These are phyloP conservation scores for Petaurus breviceps DNA, from an alignment of 2,113 vertebrate genomes.

Conservation along the genomic window DNA sequence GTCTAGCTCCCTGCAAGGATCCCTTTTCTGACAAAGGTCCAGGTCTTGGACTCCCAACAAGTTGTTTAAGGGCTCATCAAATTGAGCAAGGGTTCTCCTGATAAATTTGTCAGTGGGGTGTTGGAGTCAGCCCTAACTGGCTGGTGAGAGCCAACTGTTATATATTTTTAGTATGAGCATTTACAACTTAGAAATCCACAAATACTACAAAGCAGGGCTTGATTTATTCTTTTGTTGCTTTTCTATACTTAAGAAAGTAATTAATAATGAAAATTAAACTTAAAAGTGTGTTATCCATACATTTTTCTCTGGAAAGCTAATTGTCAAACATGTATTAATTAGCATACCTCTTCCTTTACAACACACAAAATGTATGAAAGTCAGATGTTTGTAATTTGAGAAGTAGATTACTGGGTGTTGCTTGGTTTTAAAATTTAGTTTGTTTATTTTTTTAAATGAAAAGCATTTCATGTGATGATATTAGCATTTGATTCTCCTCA, in stretches of 20 bases:
- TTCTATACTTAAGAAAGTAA: background rate
- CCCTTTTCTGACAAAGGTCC: background rate
- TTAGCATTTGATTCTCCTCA: background rate
- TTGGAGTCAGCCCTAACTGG: background rate
- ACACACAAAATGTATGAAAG: background rate
- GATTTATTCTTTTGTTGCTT: background rate
- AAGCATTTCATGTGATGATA: background rate
- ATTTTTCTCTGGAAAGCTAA: background rate
- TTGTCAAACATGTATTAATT: background rate
- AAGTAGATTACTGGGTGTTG: background rate
- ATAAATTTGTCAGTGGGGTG: background rate
- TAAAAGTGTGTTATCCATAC: background rate
- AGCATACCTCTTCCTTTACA: background rate
- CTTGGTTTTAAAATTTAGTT: background rate
- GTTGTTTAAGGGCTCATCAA: background rate
- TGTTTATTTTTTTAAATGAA: background rate
- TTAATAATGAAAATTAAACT: background rate
- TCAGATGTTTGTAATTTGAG: background rate
- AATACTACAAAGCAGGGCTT: background rate
- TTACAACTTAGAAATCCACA: background rate
- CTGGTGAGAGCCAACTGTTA: background rate
- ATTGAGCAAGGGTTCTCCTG: background rate
- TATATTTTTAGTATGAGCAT: background rate
- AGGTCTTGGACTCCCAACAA: background rate
- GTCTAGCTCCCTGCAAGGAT: background rate